Evolutionary conservation across 2,888 invertebrate genomes (phyloP).

Genomic region (Osmoderma eremita): DNA sequence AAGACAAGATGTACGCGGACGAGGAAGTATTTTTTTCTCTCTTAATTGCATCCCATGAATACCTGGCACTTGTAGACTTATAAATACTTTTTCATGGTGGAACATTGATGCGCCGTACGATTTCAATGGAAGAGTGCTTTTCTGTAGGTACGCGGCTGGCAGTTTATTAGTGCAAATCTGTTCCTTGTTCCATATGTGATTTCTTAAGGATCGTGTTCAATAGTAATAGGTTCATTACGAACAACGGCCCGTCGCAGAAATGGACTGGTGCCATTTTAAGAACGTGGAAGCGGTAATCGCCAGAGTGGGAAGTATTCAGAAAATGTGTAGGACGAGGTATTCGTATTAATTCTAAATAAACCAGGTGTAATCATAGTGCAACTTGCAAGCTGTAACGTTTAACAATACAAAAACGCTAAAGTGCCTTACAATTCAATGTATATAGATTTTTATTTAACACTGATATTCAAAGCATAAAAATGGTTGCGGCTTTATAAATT

Average conservation of each 20-base stretch:
- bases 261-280: too few relatives aligned
- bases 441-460: too few relatives aligned
- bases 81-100: slow-evolving; percentile 25
- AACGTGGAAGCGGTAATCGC: slow-evolving; percentile 2
- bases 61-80: slow-evolving; percentile 20
- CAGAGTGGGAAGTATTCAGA: slow-evolving; percentile 2
- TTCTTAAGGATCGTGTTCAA: slow-evolving; percentile 2
- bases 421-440: too few relatives aligned
- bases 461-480: too few relatives aligned
- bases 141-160: slow-evolving; percentile 1
- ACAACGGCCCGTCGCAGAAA: background rate
- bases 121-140: slow-evolving; percentile 31
- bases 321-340: background rate
- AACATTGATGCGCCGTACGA: slow-evolving; percentile 1
- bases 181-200: slow-evolving; percentile 27
- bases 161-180: slow-evolving; percentile 19
- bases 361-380: too few relatives aligned
- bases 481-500: too few relatives aligned
- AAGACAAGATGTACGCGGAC: slow-evolving; percentile 9
- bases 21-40: slow-evolving; percentile 26
- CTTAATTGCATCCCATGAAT: slow-evolving; percentile 35
- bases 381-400: too few relatives aligned
- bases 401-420: too few relatives aligned
- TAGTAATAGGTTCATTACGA: slow-evolving; percentile 34
- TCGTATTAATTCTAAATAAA: too few relatives aligned